Percentiles rank a stretch among this genome's conserved stretches.
Conservation (phyloP, 2,113 vertebrate genomes). For the Myocastor coypus region DNA sequence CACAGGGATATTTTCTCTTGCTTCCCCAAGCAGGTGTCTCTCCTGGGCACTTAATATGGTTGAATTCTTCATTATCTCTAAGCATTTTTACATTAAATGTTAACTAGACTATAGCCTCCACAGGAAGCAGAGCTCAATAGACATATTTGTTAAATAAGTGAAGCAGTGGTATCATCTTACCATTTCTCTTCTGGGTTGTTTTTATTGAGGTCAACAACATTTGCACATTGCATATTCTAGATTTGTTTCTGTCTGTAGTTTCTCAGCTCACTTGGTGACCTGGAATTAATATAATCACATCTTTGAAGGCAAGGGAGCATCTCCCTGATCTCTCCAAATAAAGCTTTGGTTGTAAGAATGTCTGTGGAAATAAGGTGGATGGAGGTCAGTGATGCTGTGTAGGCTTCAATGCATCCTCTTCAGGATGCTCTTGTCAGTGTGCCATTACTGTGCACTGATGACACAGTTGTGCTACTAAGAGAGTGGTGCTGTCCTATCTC, state of each 20-base stretch:
- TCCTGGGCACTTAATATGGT: neutral
- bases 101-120: neutral
- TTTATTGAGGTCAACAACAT: neutral
- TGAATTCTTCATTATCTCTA: neutral
- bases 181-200: constrained; percentile 2
- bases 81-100: neutral
- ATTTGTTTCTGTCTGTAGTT: constrained; percentile 15
- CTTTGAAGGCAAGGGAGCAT: neutral
- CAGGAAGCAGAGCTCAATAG: neutral
- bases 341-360: neutral
- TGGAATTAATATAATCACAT: constrained; percentile 18
- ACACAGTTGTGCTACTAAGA: neutral
- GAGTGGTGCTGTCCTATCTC: neutral
- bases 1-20: neutral
- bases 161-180: neutral
- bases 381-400: neutral
- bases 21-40: neutral
- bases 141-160: constrained; percentile 15
- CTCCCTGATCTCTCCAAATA: neutral
- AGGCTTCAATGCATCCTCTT: neutral
- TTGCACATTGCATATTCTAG: neutral
- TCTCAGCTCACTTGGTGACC: neutral
- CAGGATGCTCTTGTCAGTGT: neutral
- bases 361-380: neutral
- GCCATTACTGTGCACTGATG: neutral